Evolutionary conservation across 2,113 vertebrate species (phyloP).

Genomic region (Oryzias javanicus): DNA sequence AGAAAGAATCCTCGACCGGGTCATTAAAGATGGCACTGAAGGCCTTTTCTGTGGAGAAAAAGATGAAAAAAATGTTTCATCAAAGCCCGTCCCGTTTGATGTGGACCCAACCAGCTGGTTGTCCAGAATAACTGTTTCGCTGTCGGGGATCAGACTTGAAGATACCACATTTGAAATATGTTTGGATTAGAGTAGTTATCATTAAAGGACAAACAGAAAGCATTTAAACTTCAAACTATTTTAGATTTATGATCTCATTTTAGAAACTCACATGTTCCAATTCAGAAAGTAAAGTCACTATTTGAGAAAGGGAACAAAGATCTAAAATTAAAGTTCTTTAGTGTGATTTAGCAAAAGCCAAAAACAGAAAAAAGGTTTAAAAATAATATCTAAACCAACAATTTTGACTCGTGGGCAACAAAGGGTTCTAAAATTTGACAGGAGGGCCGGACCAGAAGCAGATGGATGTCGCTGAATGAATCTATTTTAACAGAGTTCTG

Average conservation of each 20-base stretch:
- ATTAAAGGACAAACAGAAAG: slow-evolving; percentile 59
- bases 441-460: too few species aligned
- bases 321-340: neutral
- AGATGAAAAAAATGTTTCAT: slow-evolving; percentile 66
- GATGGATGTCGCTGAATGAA: too few species aligned
- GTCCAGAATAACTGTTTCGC: slow-evolving; percentile 43
- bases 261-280: slow-evolving; percentile 15
- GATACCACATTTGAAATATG: slow-evolving; percentile 54
- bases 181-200: slow-evolving; percentile 56
- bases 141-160: slow-evolving; percentile 43
- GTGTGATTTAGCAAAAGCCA: neutral
- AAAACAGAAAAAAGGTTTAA: neutral
- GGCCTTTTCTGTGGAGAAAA: slow-evolving; percentile 57
- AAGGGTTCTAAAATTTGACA: too few species aligned
- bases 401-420: too few species aligned
- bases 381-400: too few species aligned
- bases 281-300: slow-evolving; percentile 7
- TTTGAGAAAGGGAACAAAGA: slow-evolving; percentile 1
- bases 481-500: too few species aligned
- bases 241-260: too few species aligned
- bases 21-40: slow-evolving; percentile 66
- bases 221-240: slow-evolving; percentile 10
- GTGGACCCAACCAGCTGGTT: slow-evolving; percentile 36
- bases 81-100: slow-evolving; percentile 65
- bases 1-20: slow-evolving; percentile 53